A percentile compares a stretch with the other conserved stretches of the same genome.
These are phyloP conservation scores for Sinocyclocheilus anshuiensis DNA, from an alignment of 2,113 vertebrate genomes.

Conservation along the genomic window DNA sequence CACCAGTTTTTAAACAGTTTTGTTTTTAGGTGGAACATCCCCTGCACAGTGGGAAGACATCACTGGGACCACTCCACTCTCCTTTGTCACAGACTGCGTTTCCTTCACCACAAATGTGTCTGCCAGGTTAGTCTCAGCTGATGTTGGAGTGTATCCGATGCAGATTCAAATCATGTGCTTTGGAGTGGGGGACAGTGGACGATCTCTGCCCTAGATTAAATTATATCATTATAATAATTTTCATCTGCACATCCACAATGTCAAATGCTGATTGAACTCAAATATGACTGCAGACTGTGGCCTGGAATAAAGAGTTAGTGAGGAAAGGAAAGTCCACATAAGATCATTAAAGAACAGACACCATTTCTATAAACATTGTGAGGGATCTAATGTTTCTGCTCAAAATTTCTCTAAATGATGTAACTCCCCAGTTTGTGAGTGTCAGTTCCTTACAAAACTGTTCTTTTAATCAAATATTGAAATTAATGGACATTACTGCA, in stretches of 20 bases:
- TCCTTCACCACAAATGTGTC: slow-evolving; percentile 99
- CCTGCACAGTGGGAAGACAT: slow-evolving; percentile 99
- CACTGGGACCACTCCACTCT: slow-evolving; percentile 95
- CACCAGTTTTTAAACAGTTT: slow-evolving; percentile 48
- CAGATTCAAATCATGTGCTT: not conserved
- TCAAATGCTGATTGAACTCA: not conserved
- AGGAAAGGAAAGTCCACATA: not conserved
- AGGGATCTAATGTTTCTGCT: too few relatives aligned
- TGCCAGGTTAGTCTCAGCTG: slow-evolving; percentile 82
- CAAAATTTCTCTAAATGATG: too few relatives aligned
- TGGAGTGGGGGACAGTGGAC: not conserved
- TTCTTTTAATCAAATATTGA: too few relatives aligned
- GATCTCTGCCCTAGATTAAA: slow-evolving; percentile 1
- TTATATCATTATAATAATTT: not conserved
- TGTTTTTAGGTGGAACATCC: slow-evolving; percentile 87
- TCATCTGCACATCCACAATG: not conserved
- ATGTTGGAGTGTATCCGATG: not conserved
- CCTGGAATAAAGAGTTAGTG: not conserved
- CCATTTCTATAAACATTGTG: not conserved
- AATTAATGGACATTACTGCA: not conserved
- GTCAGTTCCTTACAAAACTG: too few relatives aligned
- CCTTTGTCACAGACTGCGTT: slow-evolving; percentile 92
- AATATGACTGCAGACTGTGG: not conserved
- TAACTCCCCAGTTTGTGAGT: too few relatives aligned
- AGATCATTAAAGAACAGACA: not conserved